Conservation (phyloP, 2,113 vertebrate species). For the Fulica atra region DNA sequence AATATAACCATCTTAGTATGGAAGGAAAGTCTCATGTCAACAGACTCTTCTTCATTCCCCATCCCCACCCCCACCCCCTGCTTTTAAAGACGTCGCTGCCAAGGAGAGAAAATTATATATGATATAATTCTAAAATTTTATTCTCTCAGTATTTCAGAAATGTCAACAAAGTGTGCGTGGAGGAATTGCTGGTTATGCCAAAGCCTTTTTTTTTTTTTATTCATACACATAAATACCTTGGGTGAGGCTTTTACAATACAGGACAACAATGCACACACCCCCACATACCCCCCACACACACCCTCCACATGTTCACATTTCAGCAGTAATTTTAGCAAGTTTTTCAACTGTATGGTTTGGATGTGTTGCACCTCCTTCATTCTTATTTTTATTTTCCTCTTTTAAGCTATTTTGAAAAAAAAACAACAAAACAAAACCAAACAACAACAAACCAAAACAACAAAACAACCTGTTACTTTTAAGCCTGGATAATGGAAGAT, state of each 20-base stretch:
- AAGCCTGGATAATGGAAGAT: slow-evolving; percentile 14
- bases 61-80: background rate
- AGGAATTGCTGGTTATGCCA: slow-evolving; percentile 33
- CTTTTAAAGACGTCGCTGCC: background rate
- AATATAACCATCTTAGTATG: background rate
- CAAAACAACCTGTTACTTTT: background rate
- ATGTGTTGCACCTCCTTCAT: slow-evolving; percentile 1
- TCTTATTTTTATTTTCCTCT: background rate
- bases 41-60: background rate
- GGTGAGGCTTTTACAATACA: background rate
- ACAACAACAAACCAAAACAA: too few relatives aligned
- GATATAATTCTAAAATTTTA: background rate
- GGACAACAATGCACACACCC: background rate
- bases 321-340: background rate
- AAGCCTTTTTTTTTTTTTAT: slow-evolving; percentile 20
- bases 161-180: background rate
- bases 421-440: background rate
- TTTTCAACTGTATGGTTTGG: slow-evolving; percentile 6
- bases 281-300: background rate
- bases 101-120: background rate
- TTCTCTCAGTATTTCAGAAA: slow-evolving; percentile 5
- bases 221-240: background rate
- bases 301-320: background rate
- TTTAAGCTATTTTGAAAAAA: background rate
- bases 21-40: background rate